These are phyloP conservation scores for Drosophila birchii DNA, from an alignment of 2,888 invertebrate genomes.

Conservation along the genomic window DNA sequence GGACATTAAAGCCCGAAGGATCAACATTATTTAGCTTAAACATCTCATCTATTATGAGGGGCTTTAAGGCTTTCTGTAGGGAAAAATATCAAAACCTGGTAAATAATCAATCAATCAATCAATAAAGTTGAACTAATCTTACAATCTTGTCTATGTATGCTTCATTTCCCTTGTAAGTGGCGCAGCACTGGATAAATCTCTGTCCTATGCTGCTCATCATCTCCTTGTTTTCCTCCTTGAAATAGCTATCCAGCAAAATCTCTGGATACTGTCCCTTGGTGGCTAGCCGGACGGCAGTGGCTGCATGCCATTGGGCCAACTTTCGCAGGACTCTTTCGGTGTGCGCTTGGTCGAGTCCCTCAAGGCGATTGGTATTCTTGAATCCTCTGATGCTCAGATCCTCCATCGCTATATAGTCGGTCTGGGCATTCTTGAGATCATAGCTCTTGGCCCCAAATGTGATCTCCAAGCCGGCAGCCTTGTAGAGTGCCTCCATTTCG, in stretches of 20 bases:
- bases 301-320: constrained; percentile 81
- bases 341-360: constrained; percentile 75
- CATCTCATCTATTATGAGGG: not conserved
- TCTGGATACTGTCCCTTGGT: constrained; percentile 57
- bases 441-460: constrained; percentile 70
- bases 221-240: constrained; percentile 44
- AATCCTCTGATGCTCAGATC: constrained; percentile 70
- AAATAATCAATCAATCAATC: not conserved
- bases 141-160: constrained; percentile 66
- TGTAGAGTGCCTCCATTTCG: constrained; percentile 74
- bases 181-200: not conserved
- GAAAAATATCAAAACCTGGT: not conserved
- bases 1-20: constrained; percentile 66
- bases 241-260: constrained; percentile 23
- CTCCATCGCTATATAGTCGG: constrained; percentile 69
- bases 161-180: not conserved
- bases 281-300: constrained; percentile 67
- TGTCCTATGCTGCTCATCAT: constrained; percentile 23
- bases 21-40: constrained; percentile 30
- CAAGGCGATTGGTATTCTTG: constrained; percentile 68
- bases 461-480: constrained; percentile 61
- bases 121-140: not conserved
- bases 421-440: constrained; percentile 51
- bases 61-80: constrained; percentile 49
- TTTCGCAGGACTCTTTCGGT: constrained; percentile 68